Base-by-base conservation (phyloP, 2,888 invertebrate genomes). In the Microplitis deprimator region DNA sequence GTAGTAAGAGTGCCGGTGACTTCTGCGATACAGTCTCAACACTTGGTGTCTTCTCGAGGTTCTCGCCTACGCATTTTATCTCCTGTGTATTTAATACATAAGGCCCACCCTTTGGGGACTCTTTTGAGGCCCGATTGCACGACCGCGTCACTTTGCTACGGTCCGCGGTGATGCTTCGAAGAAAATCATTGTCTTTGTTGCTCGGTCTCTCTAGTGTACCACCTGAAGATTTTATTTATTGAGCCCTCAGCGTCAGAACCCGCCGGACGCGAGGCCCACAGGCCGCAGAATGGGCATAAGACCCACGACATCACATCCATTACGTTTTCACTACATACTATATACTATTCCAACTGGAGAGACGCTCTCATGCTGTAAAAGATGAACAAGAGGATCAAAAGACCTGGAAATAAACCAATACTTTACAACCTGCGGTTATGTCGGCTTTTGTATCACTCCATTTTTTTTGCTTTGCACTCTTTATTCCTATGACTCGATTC, bases 11-110 rank as follows among this genome's bases (percentile, higher is more conserved):
- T 85, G 10, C 50, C 50, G 87, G 87, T 86, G 87, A 87, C 87
- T 87, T 86, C 86, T 84, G 87, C 86, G 87, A 88, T 88, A 87
- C 85, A 85, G 82, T 81, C 85, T 85, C 84, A 84, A 81, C 80
- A 80, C 81, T 74, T 84, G 83, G 83, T 77, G 81, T 75, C 81
- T 50, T 50, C 50, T 13, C 8, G 50, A 13, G 50, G 50, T 50
- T 50, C 50, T 83, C 87, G 84, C 87, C 88, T 86, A 88, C 88
- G 86, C 86, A 83, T 83, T 81, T 82, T 81, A 81, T 81, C 78
- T 82, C 77, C 71, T 77, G 68, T 50, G 50, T 50, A 50, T 50
- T 50, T 13, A 50, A 50, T 50, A 50, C 50, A 50, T 13, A 50
- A 50, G 67, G 68, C 73, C 76, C 62, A 72, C 71, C 72, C 69